Evolutionary conservation across 2,888 invertebrate species (phyloP), one percentile per base, ranked within the genome.

Genomic region (Mantis religiosa): DNA sequence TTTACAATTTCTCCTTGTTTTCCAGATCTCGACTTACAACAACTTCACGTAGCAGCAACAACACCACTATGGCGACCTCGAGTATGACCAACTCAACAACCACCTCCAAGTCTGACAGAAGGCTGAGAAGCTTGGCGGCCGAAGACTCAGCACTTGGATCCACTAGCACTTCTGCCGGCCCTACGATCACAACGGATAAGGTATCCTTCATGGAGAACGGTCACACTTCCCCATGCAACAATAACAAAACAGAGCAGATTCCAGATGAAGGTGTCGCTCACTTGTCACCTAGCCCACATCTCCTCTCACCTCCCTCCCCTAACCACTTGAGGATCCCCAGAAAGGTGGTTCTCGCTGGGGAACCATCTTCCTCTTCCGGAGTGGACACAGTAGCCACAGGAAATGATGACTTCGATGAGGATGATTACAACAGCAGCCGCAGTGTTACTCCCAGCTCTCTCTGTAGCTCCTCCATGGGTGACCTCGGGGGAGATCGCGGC

Each of bases 91-190:
- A 83, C 20, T 83, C 88, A n/a, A 89, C 90, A 27, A 84, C 88
- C 34, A 71, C 85, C 28, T 82, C 54, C 54, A 71, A 71, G 54
- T 71, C 54, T 6, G 54, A 71, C 54, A 71, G 54, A 71, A 15
- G 54, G 3, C 54, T 71, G 0, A 15, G 54, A 71, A 15, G 25
- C 54, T 25, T 71, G 54, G 25, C 25, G 54, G 90, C 94, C 82
- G 95, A 95, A 91, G 95, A 95, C 90, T 95, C 95, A 0, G 95
- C 95, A 0, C 93, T 94, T 27, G 94, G 94, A 1, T 94, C 94
- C 8, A 94, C 94, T 2, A 94, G 94, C 0, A 94, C 90, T 88
- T 28, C 90, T 90, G 89, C 90, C 89, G 71, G 91, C 88, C 89
- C 90, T 90, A 87, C 90, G 90, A 30, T 90, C 90, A 28, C 90